These are phyloP conservation scores for Polyommatus iphigenia DNA, from an alignment of 2,888 invertebrate genomes.

Conservation along the genomic window DNA sequence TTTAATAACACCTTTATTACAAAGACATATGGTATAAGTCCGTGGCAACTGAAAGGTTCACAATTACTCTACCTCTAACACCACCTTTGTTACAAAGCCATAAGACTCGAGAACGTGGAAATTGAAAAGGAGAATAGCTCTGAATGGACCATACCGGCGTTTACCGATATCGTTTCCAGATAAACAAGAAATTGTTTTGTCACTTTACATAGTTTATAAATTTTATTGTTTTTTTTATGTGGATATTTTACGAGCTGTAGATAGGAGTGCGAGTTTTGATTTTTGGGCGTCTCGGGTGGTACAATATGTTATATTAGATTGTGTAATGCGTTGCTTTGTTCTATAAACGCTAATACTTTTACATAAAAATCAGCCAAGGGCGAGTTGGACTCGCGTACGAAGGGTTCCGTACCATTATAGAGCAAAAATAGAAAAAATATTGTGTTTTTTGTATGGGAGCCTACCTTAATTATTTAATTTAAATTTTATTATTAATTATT, in stretches of 20 bases:
- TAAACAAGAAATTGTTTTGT: slow-evolving; percentile 25
- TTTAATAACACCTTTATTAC: not conserved
- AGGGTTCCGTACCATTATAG: too few species aligned
- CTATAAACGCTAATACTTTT: too few species aligned
- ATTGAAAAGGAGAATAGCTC: not conserved
- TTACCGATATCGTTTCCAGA: slow-evolving; percentile 26
- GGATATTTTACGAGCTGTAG: slow-evolving; percentile 8
- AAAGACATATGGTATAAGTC: not conserved
- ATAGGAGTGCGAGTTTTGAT: not conserved
- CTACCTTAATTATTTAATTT: too few species aligned
- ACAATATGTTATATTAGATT: not conserved
- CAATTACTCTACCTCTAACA: not conserved
- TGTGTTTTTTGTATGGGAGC: too few species aligned
- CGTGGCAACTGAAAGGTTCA: not conserved
- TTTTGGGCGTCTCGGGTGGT: slow-evolving; percentile 10
- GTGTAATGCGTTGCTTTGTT: not conserved
- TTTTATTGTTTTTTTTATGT: slow-evolving; percentile 16
- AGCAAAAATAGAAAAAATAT: too few species aligned
- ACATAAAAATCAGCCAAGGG: too few species aligned
- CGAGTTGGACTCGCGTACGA: too few species aligned
- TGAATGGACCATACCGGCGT: not conserved
- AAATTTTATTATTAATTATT: too few species aligned
- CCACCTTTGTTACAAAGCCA: not conserved
- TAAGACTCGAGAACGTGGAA: not conserved
- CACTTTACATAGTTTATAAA: slow-evolving; percentile 22